Conservation (phyloP, 1,140 invertebrate species). For the Mizuhopecten yessoensis region DNA sequence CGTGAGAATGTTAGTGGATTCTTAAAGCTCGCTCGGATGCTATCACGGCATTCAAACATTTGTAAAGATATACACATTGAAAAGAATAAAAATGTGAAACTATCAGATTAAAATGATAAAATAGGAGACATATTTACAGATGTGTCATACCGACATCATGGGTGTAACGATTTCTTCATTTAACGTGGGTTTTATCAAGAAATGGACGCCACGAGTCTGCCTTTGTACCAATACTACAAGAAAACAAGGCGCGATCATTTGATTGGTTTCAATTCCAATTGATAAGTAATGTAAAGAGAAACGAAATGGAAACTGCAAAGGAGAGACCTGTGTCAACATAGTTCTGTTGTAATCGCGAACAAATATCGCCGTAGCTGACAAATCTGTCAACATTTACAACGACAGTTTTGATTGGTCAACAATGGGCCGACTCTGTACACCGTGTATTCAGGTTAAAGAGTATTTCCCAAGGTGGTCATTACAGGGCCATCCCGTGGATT, state of each 20-base stretch:
- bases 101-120: slow-evolving; percentile 40
- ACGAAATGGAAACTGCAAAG: slow-evolving; percentile 1
- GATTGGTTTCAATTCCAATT: slow-evolving; percentile 3
- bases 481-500: background rate
- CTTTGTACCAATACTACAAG: background rate
- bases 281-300: slow-evolving; percentile 2
- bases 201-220: slow-evolving; percentile 19
- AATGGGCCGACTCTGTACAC: background rate
- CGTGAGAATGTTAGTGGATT: background rate
- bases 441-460: background rate
- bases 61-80: background rate
- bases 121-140: slow-evolving; percentile 5
- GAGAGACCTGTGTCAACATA: slow-evolving; percentile 5
- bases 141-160: background rate
- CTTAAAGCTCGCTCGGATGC: background rate
- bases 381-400: background rate
- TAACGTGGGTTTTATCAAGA: slow-evolving; percentile 2
- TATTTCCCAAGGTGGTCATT: slow-evolving; percentile 13
- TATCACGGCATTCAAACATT: slow-evolving; percentile 24
- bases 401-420: slow-evolving; percentile 26
- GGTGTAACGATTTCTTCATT: background rate
- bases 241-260: background rate
- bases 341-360: slow-evolving; percentile 23
- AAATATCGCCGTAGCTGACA: slow-evolving; percentile 5
- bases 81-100: slow-evolving; percentile 29